Evolutionary conservation across 2,888 invertebrate species (phyloP), one percentile per base, ranked within the genome.

Genomic region (Hydriomena furcata): DNA sequence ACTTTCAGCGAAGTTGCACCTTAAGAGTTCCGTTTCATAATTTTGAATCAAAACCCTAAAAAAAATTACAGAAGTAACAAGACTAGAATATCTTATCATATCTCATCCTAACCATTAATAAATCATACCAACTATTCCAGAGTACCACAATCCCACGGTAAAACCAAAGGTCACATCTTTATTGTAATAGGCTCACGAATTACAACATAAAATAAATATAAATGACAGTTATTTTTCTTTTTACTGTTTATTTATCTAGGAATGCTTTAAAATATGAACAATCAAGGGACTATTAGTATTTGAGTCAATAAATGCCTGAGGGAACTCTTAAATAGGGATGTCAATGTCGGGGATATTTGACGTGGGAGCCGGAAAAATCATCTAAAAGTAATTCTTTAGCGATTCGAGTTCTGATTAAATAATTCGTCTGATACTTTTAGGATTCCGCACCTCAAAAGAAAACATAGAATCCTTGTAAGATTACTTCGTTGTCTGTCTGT

Each of bases 251-350:
- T 52, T 52, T 52, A 47, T 52, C 47, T 43, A 52, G 25, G 42
- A 52, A 51, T 46, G 45, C 42, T 47, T 47, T 43, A 47, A 52
- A 47, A 52, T 52, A 52, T 52, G 5, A 52, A 47, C 52, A 47
- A 52, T 43, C 42, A 28, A 10, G 28, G 35, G 36, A 20, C 32
- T 37, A 47, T 52, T 47, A 43, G 47, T 47, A 43, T 46, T 38
- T 43, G 20, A 37, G 24, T 30, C 31, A 31, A 21, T 35, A 31
- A 38, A 34, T 24, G 46, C 42, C 46, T 35, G n/a, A 27, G 52
- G 51, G 36, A 37, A 24, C 23, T 24, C 20, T 4, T 3, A 13
- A 17, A 32, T 36, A 20, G 37, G 5, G 27, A 24, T 20, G 7
- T 24, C n/a, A 13, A 2, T 7, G 2, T n/a, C n/a, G n/a, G n/a